Percentiles rank a stretch among this genome's conserved stretches.
These are phyloP conservation scores for Drosophila mauritiana DNA, from an alignment of 1,140 invertebrate species.

Conservation along the genomic window DNA sequence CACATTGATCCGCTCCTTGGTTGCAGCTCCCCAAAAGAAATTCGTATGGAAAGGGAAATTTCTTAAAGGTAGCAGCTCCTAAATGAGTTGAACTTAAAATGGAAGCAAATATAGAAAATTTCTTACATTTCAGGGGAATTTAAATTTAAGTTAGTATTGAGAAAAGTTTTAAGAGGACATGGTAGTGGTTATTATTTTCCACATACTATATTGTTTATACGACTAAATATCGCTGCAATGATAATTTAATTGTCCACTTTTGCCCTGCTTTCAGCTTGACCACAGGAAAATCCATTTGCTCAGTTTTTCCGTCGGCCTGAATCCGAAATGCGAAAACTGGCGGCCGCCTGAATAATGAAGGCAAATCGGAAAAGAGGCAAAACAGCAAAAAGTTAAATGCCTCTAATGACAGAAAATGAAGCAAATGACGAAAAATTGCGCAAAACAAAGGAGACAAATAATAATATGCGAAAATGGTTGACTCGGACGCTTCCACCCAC, in stretches of 20 bases:
- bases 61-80: background rate
- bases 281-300: conserved; percentile 8
- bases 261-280: background rate
- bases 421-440: conserved; percentile 78
- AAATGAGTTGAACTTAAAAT: background rate
- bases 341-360: conserved; percentile 66
- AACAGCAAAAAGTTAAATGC: conserved; percentile 80
- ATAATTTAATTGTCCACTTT: conserved; percentile 15
- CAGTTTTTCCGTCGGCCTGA: conserved; percentile 21
- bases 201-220: background rate
- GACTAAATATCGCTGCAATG: background rate
- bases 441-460: conserved; percentile 81
- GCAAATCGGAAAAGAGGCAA: conserved; percentile 75
- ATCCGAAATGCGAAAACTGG: conserved; percentile 51
- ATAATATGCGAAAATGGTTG: conserved; percentile 75
- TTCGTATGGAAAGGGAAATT: background rate
- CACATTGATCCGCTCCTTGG: conserved; percentile 70
- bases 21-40: conserved; percentile 2
- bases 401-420: conserved; percentile 80
- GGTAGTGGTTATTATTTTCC: background rate
- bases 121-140: no score
- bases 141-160: no score
- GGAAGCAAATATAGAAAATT: no score
- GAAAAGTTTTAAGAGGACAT: no score
- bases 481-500: conserved; percentile 5